Conservation (phyloP, 2,797 vertebrate species). For the Mycteria americana region DNA sequence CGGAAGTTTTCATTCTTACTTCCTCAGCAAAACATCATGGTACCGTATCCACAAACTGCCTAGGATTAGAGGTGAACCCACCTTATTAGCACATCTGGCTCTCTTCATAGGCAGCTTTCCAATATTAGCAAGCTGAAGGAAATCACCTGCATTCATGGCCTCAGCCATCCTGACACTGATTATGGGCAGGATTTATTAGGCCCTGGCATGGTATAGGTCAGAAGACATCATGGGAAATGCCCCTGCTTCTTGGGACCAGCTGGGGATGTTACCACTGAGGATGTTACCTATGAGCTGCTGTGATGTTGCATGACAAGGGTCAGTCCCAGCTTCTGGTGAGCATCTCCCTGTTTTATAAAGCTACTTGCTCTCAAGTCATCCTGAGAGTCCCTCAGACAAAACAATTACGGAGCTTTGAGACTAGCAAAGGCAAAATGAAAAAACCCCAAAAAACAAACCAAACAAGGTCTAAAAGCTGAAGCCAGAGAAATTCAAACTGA, state of each 20-base stretch:
- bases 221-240: neutral
- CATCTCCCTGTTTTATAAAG: neutral
- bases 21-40: neutral
- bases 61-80: neutral
- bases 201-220: neutral
- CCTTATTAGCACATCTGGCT: constrained; percentile 13
- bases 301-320: neutral
- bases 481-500: constrained; percentile 43
- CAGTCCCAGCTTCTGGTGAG: neutral
- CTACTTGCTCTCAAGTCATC: neutral
- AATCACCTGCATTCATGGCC: neutral
- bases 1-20: neutral
- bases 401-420: neutral
- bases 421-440: neutral
- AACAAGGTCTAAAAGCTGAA: constrained; percentile 5
- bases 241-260: neutral
- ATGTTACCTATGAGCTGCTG: neutral
- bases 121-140: neutral
- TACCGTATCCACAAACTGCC: neutral
- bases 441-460: neutral
- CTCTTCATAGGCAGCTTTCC: neutral
- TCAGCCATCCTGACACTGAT: neutral
- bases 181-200: neutral
- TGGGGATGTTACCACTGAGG: neutral
- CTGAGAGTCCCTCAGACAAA: neutral